Evolutionary conservation across 2,797 vertebrate species (phyloP), one percentile per base, ranked within the genome.

Genomic region (Tamandua tetradactyla): DNA sequence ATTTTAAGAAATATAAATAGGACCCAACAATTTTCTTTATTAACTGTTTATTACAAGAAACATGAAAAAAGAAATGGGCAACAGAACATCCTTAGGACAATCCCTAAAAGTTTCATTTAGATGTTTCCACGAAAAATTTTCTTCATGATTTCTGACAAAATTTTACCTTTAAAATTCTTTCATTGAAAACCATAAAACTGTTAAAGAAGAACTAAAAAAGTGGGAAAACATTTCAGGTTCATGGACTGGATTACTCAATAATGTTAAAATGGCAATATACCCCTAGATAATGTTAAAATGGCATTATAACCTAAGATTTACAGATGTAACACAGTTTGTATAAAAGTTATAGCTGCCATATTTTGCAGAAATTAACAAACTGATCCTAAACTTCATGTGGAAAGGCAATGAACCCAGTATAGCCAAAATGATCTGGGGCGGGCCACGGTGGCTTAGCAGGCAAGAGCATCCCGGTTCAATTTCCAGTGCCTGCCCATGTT

Each of bases 1-100:
- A 80, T 68, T 83, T 92, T 86, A 88, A 93, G 14, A 96, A 61
- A 18, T 71, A 20, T 68, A 96, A 95, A 49, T 1, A 94, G 13
- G 40, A 89, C 35, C 42, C 52, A 89, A 87, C 35, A 74, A 93
- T 18, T 81, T 76, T 20, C 27, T n/a, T 52, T 89, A 80, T 94
- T 74, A 22, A 78, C 78, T 82, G 37, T 7, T 84, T 86, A 42
- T 61, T 80, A 84, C 0, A 96, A 79, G 71, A 93, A 57, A 79
- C 30, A 66, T 42, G n/a, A 93, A 92, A 81, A 27, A 91, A 94
- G 37, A 76, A 66, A 89, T 5, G 0, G 37, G 35, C 3, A 91
- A 57, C 5, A 86, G 14, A 84, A 94, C 9, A 89, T 72, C 25
- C 30, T 92, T n/a, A 49, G 13, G 12, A 74, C 82, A 92, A 66